These are phyloP conservation scores for Macropis europaea DNA, from an alignment of 2,888 invertebrate species.

Conservation along the genomic window DNA sequence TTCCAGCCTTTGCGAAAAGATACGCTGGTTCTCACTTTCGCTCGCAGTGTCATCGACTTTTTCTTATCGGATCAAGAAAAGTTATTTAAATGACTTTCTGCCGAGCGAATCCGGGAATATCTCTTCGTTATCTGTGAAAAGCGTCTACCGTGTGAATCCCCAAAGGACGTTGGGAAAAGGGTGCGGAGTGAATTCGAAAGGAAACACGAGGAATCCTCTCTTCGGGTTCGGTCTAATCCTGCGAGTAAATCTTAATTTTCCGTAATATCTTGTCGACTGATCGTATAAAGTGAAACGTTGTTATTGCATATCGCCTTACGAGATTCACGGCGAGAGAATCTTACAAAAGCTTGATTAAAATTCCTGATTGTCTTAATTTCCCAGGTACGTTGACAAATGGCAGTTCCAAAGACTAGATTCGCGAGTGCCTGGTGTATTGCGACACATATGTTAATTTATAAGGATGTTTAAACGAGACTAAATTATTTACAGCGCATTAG, in stretches of 20 bases:
- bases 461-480: too few species aligned
- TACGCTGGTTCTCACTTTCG: neutral
- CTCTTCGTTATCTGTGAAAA: constrained; percentile 11
- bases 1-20: neutral
- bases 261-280: neutral
- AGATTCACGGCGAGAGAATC: neutral
- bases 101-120: neutral
- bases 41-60: constrained; percentile 3
- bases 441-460: too few species aligned
- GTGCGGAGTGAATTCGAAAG: neutral
- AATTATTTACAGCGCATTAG: too few species aligned
- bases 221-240: neutral
- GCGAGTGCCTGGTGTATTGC: too few species aligned
- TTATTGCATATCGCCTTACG: neutral
- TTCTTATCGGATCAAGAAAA: neutral
- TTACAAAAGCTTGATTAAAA: constrained; percentile 5
- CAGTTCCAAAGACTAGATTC: neutral
- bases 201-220: neutral
- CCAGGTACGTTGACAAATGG: neutral
- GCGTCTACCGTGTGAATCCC: neutral
- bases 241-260: constrained; percentile 1
- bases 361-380: constrained; percentile 14
- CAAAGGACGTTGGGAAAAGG: neutral
- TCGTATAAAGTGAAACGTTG: neutral
- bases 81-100: constrained; percentile 2